A percentile compares a stretch with the other conserved stretches of the same genome.
Evolutionary conservation across 2,113 vertebrate species (phyloP).

Genomic region (Myotis davidii): DNA sequence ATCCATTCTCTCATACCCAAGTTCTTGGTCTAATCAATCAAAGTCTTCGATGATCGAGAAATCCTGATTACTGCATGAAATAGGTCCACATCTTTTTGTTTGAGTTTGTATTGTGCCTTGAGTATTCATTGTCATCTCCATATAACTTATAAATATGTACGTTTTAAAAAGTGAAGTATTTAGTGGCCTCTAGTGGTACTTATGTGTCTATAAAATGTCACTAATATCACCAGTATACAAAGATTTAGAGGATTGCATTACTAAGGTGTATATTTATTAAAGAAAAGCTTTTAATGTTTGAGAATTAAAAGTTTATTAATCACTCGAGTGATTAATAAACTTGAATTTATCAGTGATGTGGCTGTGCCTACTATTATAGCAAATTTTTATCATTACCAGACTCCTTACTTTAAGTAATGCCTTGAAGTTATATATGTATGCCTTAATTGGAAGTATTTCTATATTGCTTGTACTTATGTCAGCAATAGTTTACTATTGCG

Average conservation of each 20-base stretch:
- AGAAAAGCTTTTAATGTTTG: constrained; percentile 39
- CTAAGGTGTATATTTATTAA: not conserved
- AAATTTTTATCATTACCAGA: constrained; percentile 28
- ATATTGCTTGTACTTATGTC: not conserved
- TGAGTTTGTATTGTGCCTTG: constrained; percentile 45
- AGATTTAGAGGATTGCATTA: not conserved
- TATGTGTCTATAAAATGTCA: constrained; percentile 53
- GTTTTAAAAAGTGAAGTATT: constrained; percentile 68
- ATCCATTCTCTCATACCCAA: no score
- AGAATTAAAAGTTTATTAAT: constrained; percentile 47
- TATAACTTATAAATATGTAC: constrained; percentile 34
- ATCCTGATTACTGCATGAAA: constrained; percentile 9
- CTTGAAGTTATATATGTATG: constrained; percentile 25
- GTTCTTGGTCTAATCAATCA: constrained; percentile 34
- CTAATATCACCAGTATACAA: constrained; percentile 14
- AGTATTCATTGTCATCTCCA: constrained; percentile 9
- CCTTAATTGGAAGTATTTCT: constrained; percentile 15
- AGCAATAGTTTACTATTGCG: not conserved
- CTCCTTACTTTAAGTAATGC: not conserved
- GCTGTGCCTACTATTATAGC: not conserved
- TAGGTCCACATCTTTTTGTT: constrained; percentile 4
- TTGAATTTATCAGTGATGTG: not conserved
- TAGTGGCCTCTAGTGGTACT: constrained; percentile 79
- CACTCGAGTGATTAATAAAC: not conserved
- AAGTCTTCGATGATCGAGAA: not conserved